A percentile compares a stretch with the other conserved stretches of the same genome.
Evolutionary conservation across 1,140 invertebrate species (phyloP).

Genomic region (Paracyclopina nana): DNA sequence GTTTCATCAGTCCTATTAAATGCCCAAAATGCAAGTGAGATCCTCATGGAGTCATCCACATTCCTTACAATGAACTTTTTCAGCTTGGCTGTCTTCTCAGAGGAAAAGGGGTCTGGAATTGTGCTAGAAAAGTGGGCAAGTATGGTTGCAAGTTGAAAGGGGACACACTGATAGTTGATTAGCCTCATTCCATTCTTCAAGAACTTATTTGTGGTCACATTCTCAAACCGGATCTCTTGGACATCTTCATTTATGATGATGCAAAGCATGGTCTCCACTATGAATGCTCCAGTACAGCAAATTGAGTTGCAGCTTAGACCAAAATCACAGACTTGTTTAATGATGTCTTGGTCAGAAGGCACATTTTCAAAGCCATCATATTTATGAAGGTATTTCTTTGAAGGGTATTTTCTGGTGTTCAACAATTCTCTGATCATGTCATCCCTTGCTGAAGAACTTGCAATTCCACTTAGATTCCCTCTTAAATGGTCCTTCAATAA

Average conservation of each 20-base stretch:
- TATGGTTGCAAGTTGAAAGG: not conserved
- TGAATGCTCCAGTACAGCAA: not conserved
- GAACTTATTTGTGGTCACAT: too few species aligned
- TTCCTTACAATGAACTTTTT: too few species aligned
- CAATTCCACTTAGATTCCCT: not conserved
- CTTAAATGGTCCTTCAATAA: not conserved
- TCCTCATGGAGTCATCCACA: too few species aligned
- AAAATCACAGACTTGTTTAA: too few species aligned
- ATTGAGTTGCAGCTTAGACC: not conserved
- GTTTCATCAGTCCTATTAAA: too few species aligned
- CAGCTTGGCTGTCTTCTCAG: too few species aligned
- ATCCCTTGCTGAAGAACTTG: not conserved
- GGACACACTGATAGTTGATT: too few species aligned
- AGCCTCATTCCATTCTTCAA: too few species aligned
- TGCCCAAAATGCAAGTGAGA: too few species aligned
- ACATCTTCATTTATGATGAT: conserved; percentile 1
- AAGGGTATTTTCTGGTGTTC: not conserved
- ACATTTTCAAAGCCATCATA: not conserved
- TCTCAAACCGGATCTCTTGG: not conserved
- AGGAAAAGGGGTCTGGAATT: too few species aligned
- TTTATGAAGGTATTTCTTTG: not conserved
- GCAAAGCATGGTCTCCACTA: conserved; percentile 1
- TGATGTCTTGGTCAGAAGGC: not conserved
- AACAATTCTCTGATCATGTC: not conserved
- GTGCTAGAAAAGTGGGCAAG: too few species aligned